Evolutionary conservation across 2,113 vertebrate genomes (phyloP), one percentile per base, ranked within the genome.

Genomic region (Scomber japonicus): DNA sequence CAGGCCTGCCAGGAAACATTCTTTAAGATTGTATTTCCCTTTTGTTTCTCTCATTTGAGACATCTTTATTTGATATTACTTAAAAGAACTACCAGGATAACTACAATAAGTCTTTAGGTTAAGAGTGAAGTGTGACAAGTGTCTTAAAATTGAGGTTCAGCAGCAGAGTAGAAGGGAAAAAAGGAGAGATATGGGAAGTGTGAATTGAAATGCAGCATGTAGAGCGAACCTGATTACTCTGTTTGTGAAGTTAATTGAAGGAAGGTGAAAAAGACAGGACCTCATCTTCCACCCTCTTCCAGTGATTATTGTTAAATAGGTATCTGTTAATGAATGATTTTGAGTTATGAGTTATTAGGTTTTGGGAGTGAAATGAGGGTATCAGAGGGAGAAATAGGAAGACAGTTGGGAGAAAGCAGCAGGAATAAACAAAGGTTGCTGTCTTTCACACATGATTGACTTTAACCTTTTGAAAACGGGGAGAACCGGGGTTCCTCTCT

Each of bases 301-400:
- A 96, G 96, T 95, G 96, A 96, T 97, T 96, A 97, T 96, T 96
- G 95, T 96, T 97, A 96, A 97, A 97, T 96, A 95, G 94, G 77
- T 82, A 81, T 93, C 89, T 93, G 95, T 96, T 97, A 96, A 97
- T 96, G 94, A 96, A 94, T 94, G 92, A 95, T 93, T 94, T 80
- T 95, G 94, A 95, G 21, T 21, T 21, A 21, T 96, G 94, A 96
- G 95, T 95, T 96, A 94, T 95, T 94, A 94, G 93, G 93, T 95
- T 94, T 83, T 63, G 24, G 60, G 56, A 9, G 45, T 66, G 68
- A 75, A 60, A 73, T 50, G 35, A 63, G 24, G n/a, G 15, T 82
- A 82, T 80, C 56, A 77, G 65, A 48, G 14, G 14, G 19, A 55
- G 63, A 68, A 48, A 71, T 12, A 21, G 64, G 54, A 71, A 49